Percentiles rank a stretch among this genome's conserved stretches.
phyloP scores from a whole-genome alignment of 2,113 vertebrate species.

The Narcine bancroftii region DNA sequence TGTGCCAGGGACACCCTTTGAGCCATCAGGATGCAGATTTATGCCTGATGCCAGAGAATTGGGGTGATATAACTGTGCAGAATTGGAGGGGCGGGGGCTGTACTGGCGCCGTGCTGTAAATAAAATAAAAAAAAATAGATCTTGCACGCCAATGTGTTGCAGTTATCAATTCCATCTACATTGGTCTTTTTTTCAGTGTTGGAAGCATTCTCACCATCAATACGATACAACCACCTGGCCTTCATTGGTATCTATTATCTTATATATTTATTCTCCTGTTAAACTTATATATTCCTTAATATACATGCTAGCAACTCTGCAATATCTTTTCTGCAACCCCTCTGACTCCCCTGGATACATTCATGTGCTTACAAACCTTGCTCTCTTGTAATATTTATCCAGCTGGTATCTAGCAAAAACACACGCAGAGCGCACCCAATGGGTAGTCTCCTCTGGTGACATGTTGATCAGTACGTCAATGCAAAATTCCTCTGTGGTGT shows the following conservation, averaged over 20 bases:
- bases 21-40: conserved; percentile 27
- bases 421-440: background rate
- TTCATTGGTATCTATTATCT: too few relatives aligned
- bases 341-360: background rate
- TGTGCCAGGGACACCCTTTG: too few relatives aligned
- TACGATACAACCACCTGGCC: too few relatives aligned
- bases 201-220: background rate
- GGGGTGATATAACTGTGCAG: background rate
- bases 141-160: too few relatives aligned
- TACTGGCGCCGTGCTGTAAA: too few relatives aligned
- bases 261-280: background rate
- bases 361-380: background rate
- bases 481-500: background rate
- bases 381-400: background rate
- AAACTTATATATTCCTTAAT: background rate
- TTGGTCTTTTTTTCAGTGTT: background rate
- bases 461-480: background rate
- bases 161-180: background rate
- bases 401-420: background rate
- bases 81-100: background rate
- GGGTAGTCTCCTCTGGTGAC: background rate
- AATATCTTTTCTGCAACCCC: background rate
- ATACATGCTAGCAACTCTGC: background rate
- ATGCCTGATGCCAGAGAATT: background rate
- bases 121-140: too few relatives aligned